A percentile compares a stretch with the other conserved stretches of the same genome.
Evolutionary conservation across 2,797 vertebrate species (phyloP).

Genomic region (Chelon labrosus): DNA sequence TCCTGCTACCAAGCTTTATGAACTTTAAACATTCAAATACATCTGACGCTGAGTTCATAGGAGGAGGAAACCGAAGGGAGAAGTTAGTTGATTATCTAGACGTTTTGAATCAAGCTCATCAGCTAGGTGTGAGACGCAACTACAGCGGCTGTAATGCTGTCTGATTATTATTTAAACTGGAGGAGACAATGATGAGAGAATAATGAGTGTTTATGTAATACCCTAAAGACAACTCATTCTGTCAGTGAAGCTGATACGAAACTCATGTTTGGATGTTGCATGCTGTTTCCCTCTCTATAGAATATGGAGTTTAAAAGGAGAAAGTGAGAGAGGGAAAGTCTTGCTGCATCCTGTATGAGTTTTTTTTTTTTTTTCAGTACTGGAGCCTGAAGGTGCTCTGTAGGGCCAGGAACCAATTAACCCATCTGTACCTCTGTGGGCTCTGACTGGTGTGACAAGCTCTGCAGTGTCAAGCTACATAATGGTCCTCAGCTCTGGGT

Average conservation of each 20-base stretch:
- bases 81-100: constrained; percentile 12
- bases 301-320: neutral
- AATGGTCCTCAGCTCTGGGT: constrained; percentile 45
- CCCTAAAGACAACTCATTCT: neutral
- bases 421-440: constrained; percentile 47
- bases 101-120: constrained; percentile 27
- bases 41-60: neutral
- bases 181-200: neutral
- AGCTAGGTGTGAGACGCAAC: neutral
- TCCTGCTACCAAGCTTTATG: constrained; percentile 1
- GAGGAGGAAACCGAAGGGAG: constrained; percentile 7
- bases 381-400: constrained; percentile 40
- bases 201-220: constrained; percentile 14
- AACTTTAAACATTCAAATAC: constrained; percentile 25
- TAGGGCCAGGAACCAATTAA: constrained; percentile 69
- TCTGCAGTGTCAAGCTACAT: constrained; percentile 50
- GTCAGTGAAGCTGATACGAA: neutral
- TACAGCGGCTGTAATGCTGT: neutral
- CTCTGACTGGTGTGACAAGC: constrained; percentile 48
- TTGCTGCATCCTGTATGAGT: neutral
- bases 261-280: neutral
- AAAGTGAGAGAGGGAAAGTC: neutral
- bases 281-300: neutral
- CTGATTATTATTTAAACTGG: constrained; percentile 22
- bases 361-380: neutral